Evolutionary conservation across 53 echinoderm and acorn worm species (phyloP).

Genomic region (Stichopus horrens): DNA sequence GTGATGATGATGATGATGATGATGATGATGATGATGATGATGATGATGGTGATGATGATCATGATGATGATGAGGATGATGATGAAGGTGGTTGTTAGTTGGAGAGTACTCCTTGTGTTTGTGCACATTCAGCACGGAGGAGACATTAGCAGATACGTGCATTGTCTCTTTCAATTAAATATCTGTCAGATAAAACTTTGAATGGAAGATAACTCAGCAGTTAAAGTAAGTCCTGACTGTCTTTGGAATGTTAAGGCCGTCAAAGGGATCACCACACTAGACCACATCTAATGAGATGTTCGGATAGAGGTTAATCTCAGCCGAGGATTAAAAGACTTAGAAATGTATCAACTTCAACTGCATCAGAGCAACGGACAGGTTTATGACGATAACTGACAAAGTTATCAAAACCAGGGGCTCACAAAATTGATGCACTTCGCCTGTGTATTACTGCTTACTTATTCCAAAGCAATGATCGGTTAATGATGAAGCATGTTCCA

Average conservation of each 20-base stretch:
- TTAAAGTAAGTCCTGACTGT: not conserved
- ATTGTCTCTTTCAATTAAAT: slow-evolving; percentile 39
- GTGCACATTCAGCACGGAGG: slow-evolving; percentile 69
- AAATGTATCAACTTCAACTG: too few species aligned
- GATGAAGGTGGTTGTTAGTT: slow-evolving; percentile 41
- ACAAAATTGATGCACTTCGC: too few species aligned
- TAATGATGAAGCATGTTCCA: too few species aligned
- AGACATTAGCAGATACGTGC: slow-evolving; percentile 89
- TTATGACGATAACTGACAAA: too few species aligned
- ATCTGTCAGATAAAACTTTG: not conserved
- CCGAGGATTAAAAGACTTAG: too few species aligned
- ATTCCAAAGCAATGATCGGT: too few species aligned
- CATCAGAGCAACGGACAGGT: too few species aligned
- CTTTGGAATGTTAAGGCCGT: slow-evolving; percentile 1
- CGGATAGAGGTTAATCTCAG: too few species aligned
- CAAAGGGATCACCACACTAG: too few species aligned
- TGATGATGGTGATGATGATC: slow-evolving; percentile 45
- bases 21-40: slow-evolving; percentile 35
- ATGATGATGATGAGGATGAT: slow-evolving; percentile 41
- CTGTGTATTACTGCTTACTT: too few species aligned
- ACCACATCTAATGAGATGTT: too few species aligned
- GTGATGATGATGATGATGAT: slow-evolving; percentile 36
- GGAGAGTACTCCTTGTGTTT: slow-evolving; percentile 60
- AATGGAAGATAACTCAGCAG: not conserved
- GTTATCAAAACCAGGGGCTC: too few species aligned